These are phyloP conservation scores for Leptosomus discolor DNA, from an alignment of 2,113 vertebrate species.

Conservation along the genomic window DNA sequence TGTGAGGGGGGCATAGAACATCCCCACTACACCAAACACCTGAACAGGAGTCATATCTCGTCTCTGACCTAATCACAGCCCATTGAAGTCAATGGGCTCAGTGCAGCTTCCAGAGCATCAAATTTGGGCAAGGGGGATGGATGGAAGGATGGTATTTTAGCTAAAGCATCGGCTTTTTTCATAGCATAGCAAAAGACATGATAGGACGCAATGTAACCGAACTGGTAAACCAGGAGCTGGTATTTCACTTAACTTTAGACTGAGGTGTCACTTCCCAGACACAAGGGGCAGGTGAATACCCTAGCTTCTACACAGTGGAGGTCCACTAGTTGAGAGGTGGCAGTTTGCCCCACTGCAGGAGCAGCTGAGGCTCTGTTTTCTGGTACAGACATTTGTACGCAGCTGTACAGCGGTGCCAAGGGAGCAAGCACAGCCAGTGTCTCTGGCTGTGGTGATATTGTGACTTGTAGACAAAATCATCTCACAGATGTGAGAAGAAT, in stretches of 20 bases:
- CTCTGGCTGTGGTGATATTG: background rate
- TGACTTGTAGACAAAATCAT: background rate
- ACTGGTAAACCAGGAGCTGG: background rate
- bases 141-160: background rate
- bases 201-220: background rate
- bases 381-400: background rate
- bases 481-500: background rate
- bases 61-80: background rate
- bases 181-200: background rate
- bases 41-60: background rate
- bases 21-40: background rate
- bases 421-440: background rate
- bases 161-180: background rate
- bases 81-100: background rate
- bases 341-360: background rate
- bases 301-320: background rate
- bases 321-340: background rate
- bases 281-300: background rate
- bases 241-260: background rate
- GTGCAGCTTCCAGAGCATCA: background rate
- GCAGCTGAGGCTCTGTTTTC: background rate
- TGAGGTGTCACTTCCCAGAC: background rate
- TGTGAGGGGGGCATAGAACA: background rate
- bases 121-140: background rate
- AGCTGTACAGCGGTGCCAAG: background rate